phyloP scores from a whole-genome alignment of 2,888 invertebrate genomes.

The Apodemia hepburni region DNA sequence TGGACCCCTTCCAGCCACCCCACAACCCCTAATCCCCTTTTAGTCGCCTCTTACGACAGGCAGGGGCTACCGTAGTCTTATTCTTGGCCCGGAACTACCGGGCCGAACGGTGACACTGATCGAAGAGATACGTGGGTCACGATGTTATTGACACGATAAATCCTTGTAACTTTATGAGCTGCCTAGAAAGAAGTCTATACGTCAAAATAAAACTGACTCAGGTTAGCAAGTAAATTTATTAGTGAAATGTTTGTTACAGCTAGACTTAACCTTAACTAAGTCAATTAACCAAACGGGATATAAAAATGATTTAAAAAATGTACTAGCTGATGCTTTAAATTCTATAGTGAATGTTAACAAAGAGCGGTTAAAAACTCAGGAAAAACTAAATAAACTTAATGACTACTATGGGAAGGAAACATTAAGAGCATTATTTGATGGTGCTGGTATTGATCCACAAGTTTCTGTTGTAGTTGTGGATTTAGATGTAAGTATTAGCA shows the following conservation, averaged over 20 bases:
- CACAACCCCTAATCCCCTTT: no score
- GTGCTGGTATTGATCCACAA: not conserved
- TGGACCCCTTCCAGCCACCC: no score
- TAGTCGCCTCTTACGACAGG: no score
- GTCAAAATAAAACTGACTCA: no score
- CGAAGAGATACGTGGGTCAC: no score
- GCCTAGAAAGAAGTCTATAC: no score
- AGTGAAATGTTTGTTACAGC: not conserved
- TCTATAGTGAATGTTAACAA: conserved; percentile 42
- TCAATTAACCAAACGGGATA: not conserved
- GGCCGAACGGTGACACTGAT: no score
- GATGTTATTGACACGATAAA: no score
- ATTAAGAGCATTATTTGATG: conserved; percentile 26
- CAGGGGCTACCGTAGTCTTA: no score
- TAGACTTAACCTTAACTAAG: not conserved
- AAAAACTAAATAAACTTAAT: conserved; percentile 37
- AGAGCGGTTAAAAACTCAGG: conserved; percentile 39
- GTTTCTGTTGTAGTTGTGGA: not conserved
- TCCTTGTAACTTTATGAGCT: no score
- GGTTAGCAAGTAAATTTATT: not conserved
- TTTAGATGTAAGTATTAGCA: not conserved
- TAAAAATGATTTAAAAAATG: conserved; percentile 5
- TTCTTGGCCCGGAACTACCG: no score
- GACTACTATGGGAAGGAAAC: conserved; percentile 35
- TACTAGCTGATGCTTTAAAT: conserved; percentile 38